Conservation (phyloP, 2,797 vertebrate species). For the Leuciscus waleckii region DNA sequence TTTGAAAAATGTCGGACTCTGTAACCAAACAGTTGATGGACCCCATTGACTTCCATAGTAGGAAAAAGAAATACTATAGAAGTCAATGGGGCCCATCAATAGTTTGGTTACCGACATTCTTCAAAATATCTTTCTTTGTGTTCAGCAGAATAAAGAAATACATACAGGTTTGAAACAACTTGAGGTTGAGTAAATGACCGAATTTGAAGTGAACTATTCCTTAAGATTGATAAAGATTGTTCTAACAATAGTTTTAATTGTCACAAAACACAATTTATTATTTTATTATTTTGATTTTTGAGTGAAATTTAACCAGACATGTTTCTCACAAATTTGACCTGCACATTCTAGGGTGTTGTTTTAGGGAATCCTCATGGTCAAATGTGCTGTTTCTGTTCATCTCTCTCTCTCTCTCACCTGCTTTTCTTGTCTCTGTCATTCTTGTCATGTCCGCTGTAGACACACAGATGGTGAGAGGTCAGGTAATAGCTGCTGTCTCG, state of each 20-base stretch:
- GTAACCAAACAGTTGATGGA: no score
- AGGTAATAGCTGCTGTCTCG: not conserved
- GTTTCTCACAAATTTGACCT: not conserved
- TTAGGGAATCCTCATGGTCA: not conserved
- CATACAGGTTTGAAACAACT: no score
- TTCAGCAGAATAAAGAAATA: no score
- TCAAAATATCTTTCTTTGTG: no score
- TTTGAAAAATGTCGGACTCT: no score
- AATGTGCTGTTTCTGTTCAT: not conserved
- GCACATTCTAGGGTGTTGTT: not conserved
- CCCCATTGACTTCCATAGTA: no score
- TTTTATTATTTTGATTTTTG: not conserved
- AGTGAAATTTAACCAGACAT: not conserved
- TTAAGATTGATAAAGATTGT: no score
- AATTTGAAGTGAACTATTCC: no score
- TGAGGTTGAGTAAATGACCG: no score
- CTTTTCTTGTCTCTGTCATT: not conserved
- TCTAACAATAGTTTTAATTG: not conserved
- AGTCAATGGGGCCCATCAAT: no score
- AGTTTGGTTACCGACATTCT: no score
- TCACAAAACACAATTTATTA: not conserved
- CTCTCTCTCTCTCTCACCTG: not conserved
- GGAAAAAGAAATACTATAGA: no score
- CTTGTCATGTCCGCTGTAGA: not conserved
- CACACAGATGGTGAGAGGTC: conserved; percentile 32